Evolutionary conservation across 2,797 vertebrate species (phyloP), one percentile per base, ranked within the genome.

Genomic region (Ataeniobius toweri): DNA sequence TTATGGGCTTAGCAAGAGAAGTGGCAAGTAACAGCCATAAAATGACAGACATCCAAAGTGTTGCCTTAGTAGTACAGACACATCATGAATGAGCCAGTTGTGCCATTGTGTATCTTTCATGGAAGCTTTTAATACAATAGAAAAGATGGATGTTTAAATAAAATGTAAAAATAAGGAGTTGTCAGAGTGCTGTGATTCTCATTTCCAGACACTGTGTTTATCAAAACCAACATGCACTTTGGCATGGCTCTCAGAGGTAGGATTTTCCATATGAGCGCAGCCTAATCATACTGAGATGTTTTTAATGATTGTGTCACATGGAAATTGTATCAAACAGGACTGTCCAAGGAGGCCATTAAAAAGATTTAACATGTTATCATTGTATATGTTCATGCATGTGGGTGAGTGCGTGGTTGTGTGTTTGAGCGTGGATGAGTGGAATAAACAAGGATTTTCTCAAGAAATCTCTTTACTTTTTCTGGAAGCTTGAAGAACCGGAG

Each of bases 181-280:
- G 10, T 46, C 44, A 46, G 44, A 5, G 10, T 7, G 44, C 36
- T 22, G 36, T 9, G 36, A 65, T 5, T 65, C 20, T 36, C 31
- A 41, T 69, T 74, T 87, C 71, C 77, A 90, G 85, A 88, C 82
- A 28, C 41, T 61, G 77, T 89, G 78, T 91, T 92, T 93, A 92
- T 93, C 80, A 83, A 80, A 70, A 85, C 77, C 79, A 85, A 72
- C 79, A 85, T 85, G 79, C 71, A 36, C 84, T 82, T 83, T 93
- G 87, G 87, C 91, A 86, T 53, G 73, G 51, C 55, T 59, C 28
- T 65, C 77, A 71, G 78, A 79, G 79, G 94, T 93, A 82, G 93
- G 88, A 92, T 89, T 94, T 95, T 95, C 93, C 93, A 89, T 80
- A 69, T 75, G 76, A 79, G 41, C 0, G 76, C 81, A 89, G 91